These are phyloP conservation scores for Drosophila mulleri DNA, from an alignment of 2,888 invertebrate species.

Conservation along the genomic window DNA sequence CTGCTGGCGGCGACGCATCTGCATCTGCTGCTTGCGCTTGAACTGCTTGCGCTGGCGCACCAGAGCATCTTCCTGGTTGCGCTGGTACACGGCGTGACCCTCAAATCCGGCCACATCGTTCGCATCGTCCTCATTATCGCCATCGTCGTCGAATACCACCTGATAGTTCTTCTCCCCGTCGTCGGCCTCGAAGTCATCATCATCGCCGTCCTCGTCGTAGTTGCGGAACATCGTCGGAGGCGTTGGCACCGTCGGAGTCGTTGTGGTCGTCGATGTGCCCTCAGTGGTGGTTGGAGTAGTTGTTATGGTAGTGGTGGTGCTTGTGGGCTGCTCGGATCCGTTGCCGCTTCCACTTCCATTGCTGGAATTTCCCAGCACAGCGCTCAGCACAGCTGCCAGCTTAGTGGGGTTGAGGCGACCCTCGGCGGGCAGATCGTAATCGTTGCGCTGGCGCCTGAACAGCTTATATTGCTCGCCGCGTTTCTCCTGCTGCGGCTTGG, in stretches of 20 bases:
- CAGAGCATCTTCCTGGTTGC: slow-evolving; percentile 34
- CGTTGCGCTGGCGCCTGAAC: slow-evolving; percentile 43
- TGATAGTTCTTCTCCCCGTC: slow-evolving; percentile 27
- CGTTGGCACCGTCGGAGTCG: not conserved
- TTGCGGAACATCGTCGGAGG: not conserved
- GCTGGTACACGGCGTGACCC: slow-evolving; percentile 31
- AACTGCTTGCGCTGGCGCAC: slow-evolving; percentile 44
- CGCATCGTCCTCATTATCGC: slow-evolving; percentile 22
- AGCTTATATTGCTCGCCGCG: slow-evolving; percentile 43
- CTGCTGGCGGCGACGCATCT: slow-evolving; percentile 47
- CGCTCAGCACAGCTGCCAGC: slow-evolving; percentile 44
- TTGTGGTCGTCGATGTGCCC: not conserved
- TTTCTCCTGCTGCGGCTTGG: slow-evolving; percentile 50
- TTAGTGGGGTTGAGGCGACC: slow-evolving; percentile 58
- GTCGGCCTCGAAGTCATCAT: slow-evolving; percentile 24
- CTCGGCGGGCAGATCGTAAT: slow-evolving; percentile 47
- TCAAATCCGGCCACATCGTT: slow-evolving; percentile 7
- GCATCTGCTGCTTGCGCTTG: slow-evolving; percentile 41
- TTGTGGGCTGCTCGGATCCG: not conserved
- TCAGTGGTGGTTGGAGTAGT: not conserved
- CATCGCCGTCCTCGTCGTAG: not conserved
- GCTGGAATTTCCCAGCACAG: not conserved
- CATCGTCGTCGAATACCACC: slow-evolving; percentile 7
- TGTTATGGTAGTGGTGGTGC: not conserved
- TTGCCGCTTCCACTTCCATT: not conserved